Base-by-base conservation (phyloP, 2,888 invertebrate species). In the Clivina fossor region DNA sequence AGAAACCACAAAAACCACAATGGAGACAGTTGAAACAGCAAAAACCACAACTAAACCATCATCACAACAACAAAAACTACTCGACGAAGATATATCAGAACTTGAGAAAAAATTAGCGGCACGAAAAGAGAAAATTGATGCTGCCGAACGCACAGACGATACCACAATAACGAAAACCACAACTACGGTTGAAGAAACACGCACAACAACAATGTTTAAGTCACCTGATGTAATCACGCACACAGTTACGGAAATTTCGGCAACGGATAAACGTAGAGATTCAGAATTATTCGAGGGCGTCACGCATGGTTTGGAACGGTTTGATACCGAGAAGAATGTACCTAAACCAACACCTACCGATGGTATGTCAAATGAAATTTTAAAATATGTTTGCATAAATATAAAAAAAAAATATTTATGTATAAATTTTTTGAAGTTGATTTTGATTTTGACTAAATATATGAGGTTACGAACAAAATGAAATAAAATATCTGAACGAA, bases 271-370 rank as follows among this genome's bases (percentile, higher is more conserved):
- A 38, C 59, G 71, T 58, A 64, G 71, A 57, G 76, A 76, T 62
- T 71, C 74, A 2, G 72, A 73, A 57, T 65, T 77, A 38, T 67
- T 76, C 58, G 73, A 77, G 63, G 75, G 74, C 50, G 76, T 77
- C 16, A 73, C 73, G 43, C 73, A 76, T 59, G 69, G 67, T 38
- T 60, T 71, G 30, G 66, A 62, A 51, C 68, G 72, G 60, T 67
- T 76, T 48, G 76, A 74, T 54, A 71, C 66, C 48, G 61, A 58
- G 60, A 63, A 59, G 56, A 38, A 43, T n/a, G 44, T 53, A 19
- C 60, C 64, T 9, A 60, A 60, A 46, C 60, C 68, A 37, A 62
- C 63, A 30, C 60, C 65, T 26, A 61, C 61, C 26, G 69, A 69
- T 64, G 69, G 69, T 69, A 56, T 59, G 62, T 59, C n/a, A n/a